A percentile compares a stretch with the other conserved stretches of the same genome.
phyloP scores from a whole-genome alignment of 1,140 invertebrate genomes.

The Apis cerana region DNA sequence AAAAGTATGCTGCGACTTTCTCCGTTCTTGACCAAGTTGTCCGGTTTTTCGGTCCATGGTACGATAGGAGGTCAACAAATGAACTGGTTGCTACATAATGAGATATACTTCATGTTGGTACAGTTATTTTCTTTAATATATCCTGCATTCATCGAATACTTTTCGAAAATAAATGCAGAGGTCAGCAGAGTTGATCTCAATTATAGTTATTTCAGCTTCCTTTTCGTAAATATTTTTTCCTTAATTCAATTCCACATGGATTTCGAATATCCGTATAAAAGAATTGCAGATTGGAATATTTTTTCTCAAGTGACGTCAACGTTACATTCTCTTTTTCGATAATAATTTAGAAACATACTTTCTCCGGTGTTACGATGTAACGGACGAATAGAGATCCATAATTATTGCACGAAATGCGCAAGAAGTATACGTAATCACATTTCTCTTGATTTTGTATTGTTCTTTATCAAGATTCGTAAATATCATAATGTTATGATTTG shows the following conservation, averaged over 20 bases:
- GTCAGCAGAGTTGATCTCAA: neutral
- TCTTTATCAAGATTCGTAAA: neutral
- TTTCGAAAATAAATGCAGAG: neutral
- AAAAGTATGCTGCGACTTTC: constrained; percentile 69
- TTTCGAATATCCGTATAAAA: neutral
- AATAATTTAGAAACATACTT: constrained; percentile 41
- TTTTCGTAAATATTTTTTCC: too few species aligned
- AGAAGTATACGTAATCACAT: constrained; percentile 11
- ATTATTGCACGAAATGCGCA: constrained; percentile 32
- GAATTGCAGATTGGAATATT: neutral
- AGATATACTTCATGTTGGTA: constrained; percentile 10
- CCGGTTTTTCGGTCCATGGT: constrained; percentile 61
- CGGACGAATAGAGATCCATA: constrained; percentile 11
- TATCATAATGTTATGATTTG: neutral
- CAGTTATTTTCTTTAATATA: constrained; percentile 13
- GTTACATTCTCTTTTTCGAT: constrained; percentile 7
- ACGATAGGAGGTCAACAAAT: constrained; percentile 58
- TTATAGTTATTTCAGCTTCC: too few species aligned
- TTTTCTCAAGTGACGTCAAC: constrained; percentile 2
- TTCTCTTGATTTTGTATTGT: neutral
- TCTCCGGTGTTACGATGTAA: constrained; percentile 13
- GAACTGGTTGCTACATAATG: neutral
- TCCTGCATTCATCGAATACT: constrained; percentile 12
- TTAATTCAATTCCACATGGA: neutral
- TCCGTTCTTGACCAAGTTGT: constrained; percentile 59